These are phyloP conservation scores for Poecile atricapillus DNA, from an alignment of 2,113 vertebrate genomes.

Conservation along the genomic window DNA sequence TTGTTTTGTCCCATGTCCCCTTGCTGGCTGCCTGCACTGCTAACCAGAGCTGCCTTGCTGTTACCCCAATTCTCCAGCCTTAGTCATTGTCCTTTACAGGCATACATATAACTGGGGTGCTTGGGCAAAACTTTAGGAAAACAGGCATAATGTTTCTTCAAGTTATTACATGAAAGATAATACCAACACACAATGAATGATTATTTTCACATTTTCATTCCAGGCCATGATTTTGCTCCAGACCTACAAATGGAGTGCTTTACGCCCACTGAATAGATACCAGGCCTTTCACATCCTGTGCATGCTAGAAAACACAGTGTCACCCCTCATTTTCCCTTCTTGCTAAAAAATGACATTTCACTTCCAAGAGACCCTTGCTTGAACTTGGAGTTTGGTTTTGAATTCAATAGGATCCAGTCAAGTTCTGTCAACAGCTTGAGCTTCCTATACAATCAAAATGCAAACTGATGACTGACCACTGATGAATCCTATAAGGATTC, in stretches of 20 bases:
- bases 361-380: not conserved
- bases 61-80: not conserved
- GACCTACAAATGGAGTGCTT: not conserved
- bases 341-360: not conserved
- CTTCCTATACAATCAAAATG: not conserved
- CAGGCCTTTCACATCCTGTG: not conserved
- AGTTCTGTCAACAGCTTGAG: not conserved
- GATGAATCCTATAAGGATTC: not conserved
- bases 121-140: not conserved
- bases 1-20: not conserved
- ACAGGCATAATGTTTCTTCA: not conserved
- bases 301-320: not conserved
- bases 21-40: not conserved
- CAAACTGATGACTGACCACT: not conserved
- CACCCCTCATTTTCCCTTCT: not conserved
- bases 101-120: not conserved
- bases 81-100: not conserved
- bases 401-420: not conserved
- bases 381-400: not conserved
- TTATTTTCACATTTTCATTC: not conserved
- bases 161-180: not conserved
- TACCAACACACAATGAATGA: not conserved
- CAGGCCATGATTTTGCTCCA: not conserved
- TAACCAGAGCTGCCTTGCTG: not conserved
- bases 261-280: not conserved